phyloP scores from a whole-genome alignment of 2,113 vertebrate genomes.

The Uropsilus gracilis region DNA sequence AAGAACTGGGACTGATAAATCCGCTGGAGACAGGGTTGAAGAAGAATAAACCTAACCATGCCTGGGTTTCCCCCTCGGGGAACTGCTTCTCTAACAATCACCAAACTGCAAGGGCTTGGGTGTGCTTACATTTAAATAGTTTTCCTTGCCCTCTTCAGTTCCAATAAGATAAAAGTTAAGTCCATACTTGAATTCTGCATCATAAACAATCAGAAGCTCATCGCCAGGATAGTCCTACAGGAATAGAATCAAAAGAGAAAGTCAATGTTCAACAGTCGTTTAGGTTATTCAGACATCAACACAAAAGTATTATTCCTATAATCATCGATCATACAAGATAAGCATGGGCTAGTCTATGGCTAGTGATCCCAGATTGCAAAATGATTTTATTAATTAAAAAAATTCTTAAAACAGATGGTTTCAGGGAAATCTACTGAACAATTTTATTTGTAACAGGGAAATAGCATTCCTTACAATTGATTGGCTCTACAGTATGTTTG shows the following conservation, averaged over 20 bases:
- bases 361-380: not conserved
- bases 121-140: conserved; percentile 88
- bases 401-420: not conserved
- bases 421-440: not conserved
- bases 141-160: conserved; percentile 92
- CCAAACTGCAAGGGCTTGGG: not conserved
- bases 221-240: conserved; percentile 93
- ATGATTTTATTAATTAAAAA: conserved; percentile 27
- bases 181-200: conserved; percentile 90
- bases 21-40: not conserved
- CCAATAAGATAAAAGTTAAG: conserved; percentile 92
- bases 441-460: conserved; percentile 39
- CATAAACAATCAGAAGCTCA: conserved; percentile 93
- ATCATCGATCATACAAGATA: not conserved
- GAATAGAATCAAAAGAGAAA: conserved; percentile 54
- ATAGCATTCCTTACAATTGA: not conserved
- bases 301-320: not conserved
- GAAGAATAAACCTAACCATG: not conserved
- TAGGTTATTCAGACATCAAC: not conserved
- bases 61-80: not conserved
- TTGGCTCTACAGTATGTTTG: not conserved
- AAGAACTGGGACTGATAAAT: not conserved
- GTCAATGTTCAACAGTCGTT: not conserved
- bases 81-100: not conserved
- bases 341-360: not conserved